Base-by-base conservation (phyloP, 2,113 vertebrate genomes). In the Sebastes schlegelii region DNA sequence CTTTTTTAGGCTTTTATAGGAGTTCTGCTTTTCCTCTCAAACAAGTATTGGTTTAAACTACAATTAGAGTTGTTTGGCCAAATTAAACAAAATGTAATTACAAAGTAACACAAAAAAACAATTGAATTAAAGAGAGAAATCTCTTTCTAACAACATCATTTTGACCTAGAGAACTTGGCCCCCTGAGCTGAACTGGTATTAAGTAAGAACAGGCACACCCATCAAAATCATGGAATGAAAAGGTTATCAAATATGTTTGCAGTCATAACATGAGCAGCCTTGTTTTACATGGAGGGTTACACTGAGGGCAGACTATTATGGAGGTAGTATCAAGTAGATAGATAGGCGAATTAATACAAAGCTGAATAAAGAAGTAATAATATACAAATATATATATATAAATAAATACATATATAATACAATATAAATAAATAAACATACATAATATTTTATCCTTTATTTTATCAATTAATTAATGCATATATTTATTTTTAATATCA, bases 61-160 rank as follows among this genome's bases (percentile, higher is more conserved):
- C 23, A 12, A 19, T 23, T 21, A 45, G 3, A 3, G 51, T 6
- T 54, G 17, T 57, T 57, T 40, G 65, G 48, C 8, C 14, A 40
- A 49, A 51, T 26, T 13, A 34, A 26, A 60, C 6, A 45, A 49
- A 83, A 79, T 71, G 60, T 43, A 81, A 79, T 74, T 43, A 48
- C n/a, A 34, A 54, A 52, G 14, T 4, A n/a, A 49, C 7, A 23
- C 16, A 48, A 43, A 34, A 19, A 73, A n/a, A 12, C 1, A n/a
- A 71, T 42, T 7, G 11, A 14, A 60, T 34, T 34, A 11, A 34
- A 12, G 5, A 14, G 11, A 64, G 4, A 19, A 7, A 11, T n/a
- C 11, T 64, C 26, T 52, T 19, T 11, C 16, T 34, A 23, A 48
- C 13, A 55, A n/a, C 1, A 21, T 16, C 48, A 14, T 19, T 52